Evolutionary conservation across 35 echinoderm and acorn worm genomes (phyloP).

Genomic region (Patiria miniata): DNA sequence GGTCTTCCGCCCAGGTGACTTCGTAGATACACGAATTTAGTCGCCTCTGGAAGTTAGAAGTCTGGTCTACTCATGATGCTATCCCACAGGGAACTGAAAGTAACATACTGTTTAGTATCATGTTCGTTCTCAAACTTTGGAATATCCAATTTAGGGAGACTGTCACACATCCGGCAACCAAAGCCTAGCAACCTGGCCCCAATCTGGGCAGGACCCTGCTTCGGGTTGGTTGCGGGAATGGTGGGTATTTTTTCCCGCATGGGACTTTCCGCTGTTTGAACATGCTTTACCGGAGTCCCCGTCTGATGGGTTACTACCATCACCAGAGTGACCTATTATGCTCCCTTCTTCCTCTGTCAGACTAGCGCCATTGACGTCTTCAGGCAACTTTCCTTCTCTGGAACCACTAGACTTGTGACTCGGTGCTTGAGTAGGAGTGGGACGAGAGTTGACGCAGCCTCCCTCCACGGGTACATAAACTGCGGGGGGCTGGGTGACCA

Average conservation of each 20-base stretch:
- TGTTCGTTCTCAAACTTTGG: conserved; percentile 18
- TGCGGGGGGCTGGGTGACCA: too few species aligned
- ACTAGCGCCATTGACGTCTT: too few species aligned
- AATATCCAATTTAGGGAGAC: conserved; percentile 16
- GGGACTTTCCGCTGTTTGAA: neutral
- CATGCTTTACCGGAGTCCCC: neutral
- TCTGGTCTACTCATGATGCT: conserved; percentile 2
- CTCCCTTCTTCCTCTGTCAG: too few species aligned
- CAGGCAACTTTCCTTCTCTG: too few species aligned
- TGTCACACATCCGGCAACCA: neutral
- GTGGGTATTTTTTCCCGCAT: neutral
- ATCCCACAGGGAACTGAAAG: conserved; percentile 25
- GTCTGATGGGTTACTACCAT: neutral
- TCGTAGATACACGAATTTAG: conserved; percentile 26
- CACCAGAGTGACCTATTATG: neutral
- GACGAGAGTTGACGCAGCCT: too few species aligned
- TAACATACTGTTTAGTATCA: conserved; percentile 28
- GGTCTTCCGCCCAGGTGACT: conserved; percentile 1
- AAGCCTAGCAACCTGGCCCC: neutral
- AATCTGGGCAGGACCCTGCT: too few species aligned
- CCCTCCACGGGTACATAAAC: too few species aligned
- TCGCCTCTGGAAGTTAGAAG: neutral
- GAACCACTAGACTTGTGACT: too few species aligned
- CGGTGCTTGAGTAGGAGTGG: too few species aligned
- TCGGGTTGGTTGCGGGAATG: neutral